phyloP scores from a whole-genome alignment of 2,888 invertebrate genomes.

The Mythimna vitellina region DNA sequence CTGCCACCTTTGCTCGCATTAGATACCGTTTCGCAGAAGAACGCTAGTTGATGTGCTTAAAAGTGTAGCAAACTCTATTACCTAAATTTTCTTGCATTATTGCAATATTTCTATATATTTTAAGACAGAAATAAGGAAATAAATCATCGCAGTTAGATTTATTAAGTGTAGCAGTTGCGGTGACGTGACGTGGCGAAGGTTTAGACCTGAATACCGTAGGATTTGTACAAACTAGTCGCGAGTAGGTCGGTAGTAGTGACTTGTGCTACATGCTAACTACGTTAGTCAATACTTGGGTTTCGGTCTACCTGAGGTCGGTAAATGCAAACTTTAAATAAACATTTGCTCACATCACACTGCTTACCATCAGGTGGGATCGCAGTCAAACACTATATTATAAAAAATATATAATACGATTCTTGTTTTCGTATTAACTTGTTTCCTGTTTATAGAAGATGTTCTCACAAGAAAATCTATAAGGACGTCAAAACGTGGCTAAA shows the following conservation, averaged over 20 bases:
- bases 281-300: constrained; percentile 1
- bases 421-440: background rate
- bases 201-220: constrained; percentile 29
- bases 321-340: background rate
- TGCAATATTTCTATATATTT: background rate
- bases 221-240: constrained; percentile 6
- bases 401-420: background rate
- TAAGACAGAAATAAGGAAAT: constrained; percentile 17
- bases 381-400: too few relatives aligned
- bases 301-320: too few relatives aligned
- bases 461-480: background rate
- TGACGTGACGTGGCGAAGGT: constrained; percentile 1
- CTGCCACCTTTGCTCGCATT: too few relatives aligned
- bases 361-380: too few relatives aligned
- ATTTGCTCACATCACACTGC: background rate
- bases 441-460: background rate
- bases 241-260: background rate
- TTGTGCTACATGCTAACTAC: background rate
- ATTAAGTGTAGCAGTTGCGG: constrained; percentile 7
- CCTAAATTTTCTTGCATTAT: too few relatives aligned
- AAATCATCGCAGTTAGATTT: background rate
- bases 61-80: too few relatives aligned
- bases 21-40: too few relatives aligned
- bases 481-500: background rate
- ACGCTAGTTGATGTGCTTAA: too few relatives aligned